phyloP scores from a whole-genome alignment of 2,888 invertebrate genomes.

The Orthonevra nobilis region DNA sequence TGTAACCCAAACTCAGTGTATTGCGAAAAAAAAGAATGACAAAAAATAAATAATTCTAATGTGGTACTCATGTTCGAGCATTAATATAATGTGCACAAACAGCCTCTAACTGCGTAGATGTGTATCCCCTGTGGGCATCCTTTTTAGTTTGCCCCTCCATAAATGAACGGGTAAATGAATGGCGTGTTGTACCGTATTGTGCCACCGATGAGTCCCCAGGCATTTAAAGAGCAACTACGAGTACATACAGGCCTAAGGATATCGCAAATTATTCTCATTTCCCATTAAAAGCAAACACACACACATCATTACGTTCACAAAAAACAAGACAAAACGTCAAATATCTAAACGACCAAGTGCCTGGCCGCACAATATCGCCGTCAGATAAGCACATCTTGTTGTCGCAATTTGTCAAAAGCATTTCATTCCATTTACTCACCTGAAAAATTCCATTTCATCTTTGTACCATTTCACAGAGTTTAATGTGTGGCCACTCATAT shows the following conservation, averaged over 20 bases:
- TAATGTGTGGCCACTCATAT: constrained; percentile 81
- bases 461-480: constrained; percentile 82
- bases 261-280: constrained; percentile 26
- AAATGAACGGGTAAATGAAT: constrained; percentile 61
- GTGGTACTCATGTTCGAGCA: constrained; percentile 77
- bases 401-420: constrained; percentile 49
- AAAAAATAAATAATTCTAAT: constrained; percentile 78
- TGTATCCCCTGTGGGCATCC: constrained; percentile 50
- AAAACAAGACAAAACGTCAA: background rate
- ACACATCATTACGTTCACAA: constrained; percentile 24
- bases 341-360: constrained; percentile 7
- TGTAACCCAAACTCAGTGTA: constrained; percentile 32
- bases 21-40: constrained; percentile 73
- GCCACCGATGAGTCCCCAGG: constrained; percentile 14
- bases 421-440: constrained; percentile 75
- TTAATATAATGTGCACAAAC: constrained; percentile 47
- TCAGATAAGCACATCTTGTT: constrained; percentile 12
- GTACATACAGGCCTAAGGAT: constrained; percentile 31
- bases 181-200: constrained; percentile 23
- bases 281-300: constrained; percentile 12
- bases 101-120: constrained; percentile 1
- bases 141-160: constrained; percentile 41
- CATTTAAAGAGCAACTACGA: constrained; percentile 21
- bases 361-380: too few relatives aligned
- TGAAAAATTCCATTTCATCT: constrained; percentile 81